A percentile compares a stretch with the other conserved stretches of the same genome.
These are phyloP conservation scores for Apodemia mormo DNA, from an alignment of 2,888 invertebrate species.

Conservation along the genomic window DNA sequence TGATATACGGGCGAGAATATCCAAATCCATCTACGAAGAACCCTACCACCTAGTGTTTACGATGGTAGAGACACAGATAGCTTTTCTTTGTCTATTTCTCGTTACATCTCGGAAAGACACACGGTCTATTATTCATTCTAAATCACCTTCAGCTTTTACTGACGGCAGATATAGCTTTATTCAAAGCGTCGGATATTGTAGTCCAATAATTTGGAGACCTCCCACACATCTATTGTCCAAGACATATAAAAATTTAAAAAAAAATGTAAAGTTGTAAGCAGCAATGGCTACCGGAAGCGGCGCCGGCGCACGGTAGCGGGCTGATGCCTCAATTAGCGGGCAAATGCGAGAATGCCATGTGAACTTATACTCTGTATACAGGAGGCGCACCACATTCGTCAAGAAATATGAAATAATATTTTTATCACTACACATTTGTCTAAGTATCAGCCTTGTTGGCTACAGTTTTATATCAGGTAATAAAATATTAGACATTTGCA, in stretches of 20 bases:
- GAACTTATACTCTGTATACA: slow-evolving; percentile 55
- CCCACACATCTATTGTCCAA: slow-evolving; percentile 35
- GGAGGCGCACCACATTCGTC: slow-evolving; percentile 39
- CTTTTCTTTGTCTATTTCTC: neutral
- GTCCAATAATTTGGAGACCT: slow-evolving; percentile 29
- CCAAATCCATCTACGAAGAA: neutral
- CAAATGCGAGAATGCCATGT: slow-evolving; percentile 68
- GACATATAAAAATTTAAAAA: slow-evolving; percentile 35
- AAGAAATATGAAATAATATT: too few species aligned
- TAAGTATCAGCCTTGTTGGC: too few species aligned
- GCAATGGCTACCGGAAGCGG: slow-evolving; percentile 53
- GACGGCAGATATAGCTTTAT: neutral
- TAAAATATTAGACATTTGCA: too few species aligned
- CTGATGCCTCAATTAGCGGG: slow-evolving; percentile 72
- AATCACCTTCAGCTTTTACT: neutral
- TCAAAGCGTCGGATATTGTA: neutral
- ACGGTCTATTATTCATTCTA: neutral
- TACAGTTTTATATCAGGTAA: too few species aligned
- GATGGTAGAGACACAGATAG: neutral
- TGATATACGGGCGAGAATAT: too few species aligned
- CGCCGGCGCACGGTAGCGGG: slow-evolving; percentile 65
- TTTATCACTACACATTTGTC: too few species aligned
- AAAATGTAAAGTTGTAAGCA: slow-evolving; percentile 32
- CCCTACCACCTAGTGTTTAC: neutral
- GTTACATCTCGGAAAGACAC: neutral